Evolutionary conservation across 2,888 invertebrate species (phyloP).

Genomic region (Torymus aiolomorphi): DNA sequence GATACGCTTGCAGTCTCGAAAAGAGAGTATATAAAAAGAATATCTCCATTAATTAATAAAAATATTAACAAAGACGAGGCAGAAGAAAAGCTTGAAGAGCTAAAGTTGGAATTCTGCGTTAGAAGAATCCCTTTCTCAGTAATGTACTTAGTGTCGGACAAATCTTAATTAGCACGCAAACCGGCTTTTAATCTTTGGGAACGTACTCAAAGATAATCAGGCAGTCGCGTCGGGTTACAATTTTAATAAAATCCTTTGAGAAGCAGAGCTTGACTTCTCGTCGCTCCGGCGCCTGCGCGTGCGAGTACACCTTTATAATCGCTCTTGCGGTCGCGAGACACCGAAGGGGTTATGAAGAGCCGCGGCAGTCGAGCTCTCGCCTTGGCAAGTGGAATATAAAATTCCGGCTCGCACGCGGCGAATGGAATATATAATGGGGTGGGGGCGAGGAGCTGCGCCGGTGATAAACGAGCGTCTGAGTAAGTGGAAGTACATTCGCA

Average conservation of each 20-base stretch:
- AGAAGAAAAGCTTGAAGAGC: too few relatives aligned
- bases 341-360: background rate
- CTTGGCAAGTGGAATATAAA: constrained; percentile 38
- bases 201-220: constrained; percentile 11
- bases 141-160: too few relatives aligned
- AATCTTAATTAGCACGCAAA: background rate
- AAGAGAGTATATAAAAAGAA: too few relatives aligned
- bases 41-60: too few relatives aligned
- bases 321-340: background rate
- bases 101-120: too few relatives aligned
- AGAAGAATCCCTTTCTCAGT: too few relatives aligned
- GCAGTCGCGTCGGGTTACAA: background rate
- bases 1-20: too few relatives aligned
- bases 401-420: constrained; percentile 34
- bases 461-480: constrained; percentile 52
- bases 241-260: background rate
- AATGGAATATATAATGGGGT: constrained; percentile 53
- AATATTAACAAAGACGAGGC: too few relatives aligned
- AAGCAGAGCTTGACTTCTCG: background rate
- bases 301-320: background rate
- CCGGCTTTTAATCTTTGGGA: background rate
- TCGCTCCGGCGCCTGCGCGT: background rate
- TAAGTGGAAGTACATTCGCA: constrained; percentile 55
- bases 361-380: background rate
- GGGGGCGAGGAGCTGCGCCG: constrained; percentile 9